A percentile compares a stretch with the other conserved stretches of the same genome.
Evolutionary conservation across 2,888 invertebrate genomes (phyloP).

Genomic region (Sturmia bella): DNA sequence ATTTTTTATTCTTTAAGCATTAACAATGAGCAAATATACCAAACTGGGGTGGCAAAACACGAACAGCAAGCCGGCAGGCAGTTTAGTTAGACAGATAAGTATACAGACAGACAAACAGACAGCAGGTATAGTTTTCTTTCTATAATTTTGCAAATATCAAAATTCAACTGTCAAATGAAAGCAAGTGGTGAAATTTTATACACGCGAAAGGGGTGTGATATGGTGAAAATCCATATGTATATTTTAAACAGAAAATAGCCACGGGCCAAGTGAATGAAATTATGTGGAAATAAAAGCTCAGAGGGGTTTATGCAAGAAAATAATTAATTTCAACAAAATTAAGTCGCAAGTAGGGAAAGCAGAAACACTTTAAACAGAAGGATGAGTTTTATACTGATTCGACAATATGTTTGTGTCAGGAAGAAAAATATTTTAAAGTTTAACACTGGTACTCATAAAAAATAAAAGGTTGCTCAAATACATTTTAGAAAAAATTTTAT

Average conservation of each 20-base stretch:
- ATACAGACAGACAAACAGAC: constrained; percentile 20
- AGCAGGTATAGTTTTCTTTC: constrained; percentile 36
- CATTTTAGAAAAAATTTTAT: too few relatives aligned
- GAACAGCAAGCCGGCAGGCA: constrained; percentile 12
- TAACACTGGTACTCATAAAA: too few relatives aligned
- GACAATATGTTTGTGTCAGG: too few relatives aligned
- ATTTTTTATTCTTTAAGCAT: constrained; percentile 17
- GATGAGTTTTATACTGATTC: not conserved
- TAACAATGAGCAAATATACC: not conserved
- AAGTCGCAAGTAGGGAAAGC: constrained; percentile 21
- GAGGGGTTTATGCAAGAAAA: constrained; percentile 2
- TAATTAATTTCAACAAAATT: constrained; percentile 16
- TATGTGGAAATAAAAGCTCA: constrained; percentile 33
- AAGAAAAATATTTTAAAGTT: too few relatives aligned
- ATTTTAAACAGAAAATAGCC: constrained; percentile 20
- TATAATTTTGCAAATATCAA: constrained; percentile 20
- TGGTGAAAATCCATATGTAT: constrained; percentile 57
- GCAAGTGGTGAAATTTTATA: constrained; percentile 46
- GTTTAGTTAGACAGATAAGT: not conserved
- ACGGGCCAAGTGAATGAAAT: constrained; percentile 58
- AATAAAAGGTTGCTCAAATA: too few relatives aligned
- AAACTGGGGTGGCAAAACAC: constrained; percentile 29
- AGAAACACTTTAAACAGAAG: not conserved
- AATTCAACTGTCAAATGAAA: constrained; percentile 40
- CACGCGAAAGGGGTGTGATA: constrained; percentile 44